Base-by-base conservation (phyloP, 2,797 vertebrate species). In the Rhinichthys osculus region DNA sequence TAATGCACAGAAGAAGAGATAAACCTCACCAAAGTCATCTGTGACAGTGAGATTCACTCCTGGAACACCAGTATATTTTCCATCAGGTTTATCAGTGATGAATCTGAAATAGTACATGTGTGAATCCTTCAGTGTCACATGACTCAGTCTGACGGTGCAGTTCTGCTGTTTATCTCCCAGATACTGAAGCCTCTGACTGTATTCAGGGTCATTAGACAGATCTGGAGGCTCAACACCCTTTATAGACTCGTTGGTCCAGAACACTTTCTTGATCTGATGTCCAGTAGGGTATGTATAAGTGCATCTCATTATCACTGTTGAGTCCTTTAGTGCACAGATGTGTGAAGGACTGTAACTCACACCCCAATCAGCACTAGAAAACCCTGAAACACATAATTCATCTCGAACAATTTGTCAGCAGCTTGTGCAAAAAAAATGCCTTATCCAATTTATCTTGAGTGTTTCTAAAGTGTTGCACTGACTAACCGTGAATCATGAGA, bases 291-390 rank as follows among this genome's bases (percentile, higher is more conserved):
- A 33, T 52, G 2, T 57, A 69, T 80, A 85, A 54, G 11, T 19
- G 85, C 85, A 89, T 8, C 0, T 38, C 73, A 90, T 80, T n/a
- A 70, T 78, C 67, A 89, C 88, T 57, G 81, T 70, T 72, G 85
- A 84, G 30, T 88, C 73, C 42, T 76, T 69, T 42, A 82, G 35
- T 14, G 77, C 83, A 72, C 70, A 71, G 38, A 71, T 71, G 69
- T 71, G 38, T 71, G 11, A 42, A 71, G 21, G 21, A 42, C 21
- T 59, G 76, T 90, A 90, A 14, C 1, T 33, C 33, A 86, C 69
- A 84, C 0, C 3, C 42, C 72, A 33, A 3, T 6, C 1, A 40
- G 1, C 62, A 52, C 42, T 35, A 42, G 8, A 67, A 10, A 62
- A 83, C 50, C 21, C 84, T 88, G 76, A 47, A 78, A 88, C 62